These are phyloP conservation scores for Ceryle rudis DNA, from an alignment of 2,797 vertebrate genomes.

Conservation along the genomic window DNA sequence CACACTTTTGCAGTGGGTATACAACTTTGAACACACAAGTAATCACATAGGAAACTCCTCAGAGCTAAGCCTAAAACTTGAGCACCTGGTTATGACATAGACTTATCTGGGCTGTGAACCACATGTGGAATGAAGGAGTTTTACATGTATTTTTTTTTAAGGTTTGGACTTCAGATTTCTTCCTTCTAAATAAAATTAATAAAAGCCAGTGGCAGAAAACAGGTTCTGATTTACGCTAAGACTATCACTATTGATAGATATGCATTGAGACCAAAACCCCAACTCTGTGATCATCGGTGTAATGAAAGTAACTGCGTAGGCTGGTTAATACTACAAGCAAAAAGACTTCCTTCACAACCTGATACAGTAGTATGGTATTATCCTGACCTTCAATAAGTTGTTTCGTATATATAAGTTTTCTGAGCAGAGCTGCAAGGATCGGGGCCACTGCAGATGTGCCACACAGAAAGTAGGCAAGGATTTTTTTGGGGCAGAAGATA, in stretches of 20 bases:
- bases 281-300: background rate
- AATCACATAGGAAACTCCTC: background rate
- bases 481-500: background rate
- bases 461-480: background rate
- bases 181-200: background rate
- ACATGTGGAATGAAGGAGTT: background rate
- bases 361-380: background rate
- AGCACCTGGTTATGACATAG: background rate
- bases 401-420: background rate
- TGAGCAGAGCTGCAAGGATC: background rate
- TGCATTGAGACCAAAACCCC: fast-evolving
- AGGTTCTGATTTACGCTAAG: background rate
- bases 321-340: background rate
- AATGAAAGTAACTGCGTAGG: background rate
- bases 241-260: background rate
- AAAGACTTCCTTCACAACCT: background rate
- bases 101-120: background rate
- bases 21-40: background rate
- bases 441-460: background rate
- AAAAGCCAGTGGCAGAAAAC: background rate
- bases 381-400: background rate
- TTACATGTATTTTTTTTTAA: background rate
- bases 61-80: background rate
- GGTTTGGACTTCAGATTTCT: background rate
- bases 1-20: background rate